These are phyloP conservation scores for Neodontobutis hainanensis DNA, from an alignment of 2,113 vertebrate genomes.

Conservation along the genomic window DNA sequence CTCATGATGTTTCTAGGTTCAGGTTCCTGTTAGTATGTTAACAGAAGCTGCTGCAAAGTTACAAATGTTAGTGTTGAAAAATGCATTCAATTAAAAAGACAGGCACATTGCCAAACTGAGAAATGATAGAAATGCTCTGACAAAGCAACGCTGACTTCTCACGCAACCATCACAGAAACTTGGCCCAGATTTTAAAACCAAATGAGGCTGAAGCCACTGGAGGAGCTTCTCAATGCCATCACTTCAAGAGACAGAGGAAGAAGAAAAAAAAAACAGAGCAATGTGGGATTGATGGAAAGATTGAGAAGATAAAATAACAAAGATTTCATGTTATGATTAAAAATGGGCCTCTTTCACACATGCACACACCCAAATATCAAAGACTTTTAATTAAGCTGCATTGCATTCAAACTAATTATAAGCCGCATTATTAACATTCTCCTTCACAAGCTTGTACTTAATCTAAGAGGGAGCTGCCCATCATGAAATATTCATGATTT, in stretches of 20 bases:
- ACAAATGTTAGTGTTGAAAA: neutral
- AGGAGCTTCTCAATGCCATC: slow-evolving; percentile 13
- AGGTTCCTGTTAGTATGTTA: neutral
- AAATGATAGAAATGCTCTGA: neutral
- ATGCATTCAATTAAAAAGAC: neutral
- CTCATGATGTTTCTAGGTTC: too few relatives aligned
- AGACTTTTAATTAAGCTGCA: slow-evolving; percentile 72
- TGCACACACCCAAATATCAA: slow-evolving; percentile 61
- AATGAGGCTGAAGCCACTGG: slow-evolving; percentile 17
- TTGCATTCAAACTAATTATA: slow-evolving; percentile 72
- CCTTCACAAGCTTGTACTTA: slow-evolving; percentile 60
- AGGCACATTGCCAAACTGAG: slow-evolving; percentile 2
- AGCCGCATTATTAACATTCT: slow-evolving; percentile 73
- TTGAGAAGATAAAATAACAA: slow-evolving; percentile 55
- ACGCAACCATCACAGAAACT: slow-evolving; percentile 13
- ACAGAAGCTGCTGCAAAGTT: slow-evolving; percentile 6
- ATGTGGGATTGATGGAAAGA: slow-evolving; percentile 17
- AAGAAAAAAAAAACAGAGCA: neutral
- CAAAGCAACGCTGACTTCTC: slow-evolving; percentile 11
- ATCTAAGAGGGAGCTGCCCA: slow-evolving; percentile 66
- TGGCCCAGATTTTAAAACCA: slow-evolving; percentile 1
- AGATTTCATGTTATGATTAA: slow-evolving; percentile 38
- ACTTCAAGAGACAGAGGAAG: slow-evolving; percentile 8
- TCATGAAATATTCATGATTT: slow-evolving; percentile 81
- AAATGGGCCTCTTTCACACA: slow-evolving; percentile 45